phyloP scores from a whole-genome alignment of 1,140 invertebrate genomes.

The Cydia fagiglandana region DNA sequence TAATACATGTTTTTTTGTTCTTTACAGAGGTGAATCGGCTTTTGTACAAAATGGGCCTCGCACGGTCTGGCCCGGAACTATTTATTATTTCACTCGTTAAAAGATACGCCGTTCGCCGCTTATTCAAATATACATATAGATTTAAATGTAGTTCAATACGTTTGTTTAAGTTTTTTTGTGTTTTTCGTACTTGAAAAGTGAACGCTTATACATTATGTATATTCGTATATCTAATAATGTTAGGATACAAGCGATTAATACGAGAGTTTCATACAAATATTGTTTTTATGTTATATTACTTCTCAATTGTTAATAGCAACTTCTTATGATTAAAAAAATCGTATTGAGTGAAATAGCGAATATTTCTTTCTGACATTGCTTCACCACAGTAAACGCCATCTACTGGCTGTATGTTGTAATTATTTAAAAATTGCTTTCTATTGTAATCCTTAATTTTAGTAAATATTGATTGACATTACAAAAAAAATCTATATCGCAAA shows the following conservation, averaged over 20 bases:
- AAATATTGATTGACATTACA: no score
- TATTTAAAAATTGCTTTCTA: neutral
- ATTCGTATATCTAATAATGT: conserved; percentile 40
- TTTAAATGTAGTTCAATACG: conserved; percentile 65
- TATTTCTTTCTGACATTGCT: neutral
- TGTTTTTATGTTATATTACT: neutral
- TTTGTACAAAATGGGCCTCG: conserved; percentile 69
- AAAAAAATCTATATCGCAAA: no score
- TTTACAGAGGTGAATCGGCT: conserved; percentile 60
- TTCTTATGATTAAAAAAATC: neutral
- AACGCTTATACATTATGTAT: conserved; percentile 54
- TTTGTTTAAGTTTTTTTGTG: conserved; percentile 63
- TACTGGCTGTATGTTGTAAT: neutral
- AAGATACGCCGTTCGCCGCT: conserved; percentile 57
- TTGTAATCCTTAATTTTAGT: no score
- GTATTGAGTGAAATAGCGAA: neutral
- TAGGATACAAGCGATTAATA: conserved; percentile 14
- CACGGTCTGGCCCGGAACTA: conserved; percentile 55
- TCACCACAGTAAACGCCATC: neutral
- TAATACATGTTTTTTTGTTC: conserved; percentile 37
- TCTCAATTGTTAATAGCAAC: neutral
- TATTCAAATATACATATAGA: conserved; percentile 73
- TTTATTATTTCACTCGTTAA: conserved; percentile 74
- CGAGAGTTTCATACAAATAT: conserved; percentile 23
- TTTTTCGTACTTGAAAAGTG: conserved; percentile 56